Evolutionary conservation across 2,888 invertebrate species (phyloP).

Genomic region (Drosophila yooni): DNA sequence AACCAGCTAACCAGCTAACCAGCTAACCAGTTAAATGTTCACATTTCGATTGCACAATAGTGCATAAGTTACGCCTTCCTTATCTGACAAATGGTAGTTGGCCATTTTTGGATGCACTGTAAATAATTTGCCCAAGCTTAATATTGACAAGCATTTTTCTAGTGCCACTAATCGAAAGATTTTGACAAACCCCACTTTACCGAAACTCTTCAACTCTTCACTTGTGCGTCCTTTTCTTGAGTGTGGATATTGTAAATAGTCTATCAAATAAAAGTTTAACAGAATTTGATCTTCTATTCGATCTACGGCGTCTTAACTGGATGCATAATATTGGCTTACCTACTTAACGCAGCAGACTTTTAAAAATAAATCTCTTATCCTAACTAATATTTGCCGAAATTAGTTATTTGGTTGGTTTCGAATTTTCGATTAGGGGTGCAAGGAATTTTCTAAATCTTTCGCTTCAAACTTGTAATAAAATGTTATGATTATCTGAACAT

Average conservation of each 20-base stretch:
- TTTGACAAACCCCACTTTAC: background rate
- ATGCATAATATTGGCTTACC: background rate
- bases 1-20: constrained; percentile 28
- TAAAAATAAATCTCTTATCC: background rate
- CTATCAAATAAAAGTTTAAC: background rate
- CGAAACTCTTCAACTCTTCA: background rate
- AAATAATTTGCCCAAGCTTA: background rate
- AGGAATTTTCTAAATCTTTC: background rate
- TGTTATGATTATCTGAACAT: background rate
- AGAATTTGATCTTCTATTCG: background rate
- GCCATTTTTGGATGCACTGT: background rate
- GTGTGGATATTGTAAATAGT: background rate
- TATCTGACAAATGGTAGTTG: background rate
- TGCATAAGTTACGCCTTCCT: background rate
- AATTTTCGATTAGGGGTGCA: background rate
- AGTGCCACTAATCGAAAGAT: background rate
- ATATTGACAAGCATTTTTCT: background rate
- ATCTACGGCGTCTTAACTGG: background rate
- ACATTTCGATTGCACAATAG: constrained; percentile 26
- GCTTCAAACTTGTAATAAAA: background rate
- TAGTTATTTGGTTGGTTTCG: background rate
- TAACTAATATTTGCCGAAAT: background rate
- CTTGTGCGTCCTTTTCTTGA: background rate
- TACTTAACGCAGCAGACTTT: background rate
- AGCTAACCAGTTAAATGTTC: constrained; percentile 26